Base-by-base conservation (phyloP, 2,888 invertebrate genomes). In the Acleris emargana region DNA sequence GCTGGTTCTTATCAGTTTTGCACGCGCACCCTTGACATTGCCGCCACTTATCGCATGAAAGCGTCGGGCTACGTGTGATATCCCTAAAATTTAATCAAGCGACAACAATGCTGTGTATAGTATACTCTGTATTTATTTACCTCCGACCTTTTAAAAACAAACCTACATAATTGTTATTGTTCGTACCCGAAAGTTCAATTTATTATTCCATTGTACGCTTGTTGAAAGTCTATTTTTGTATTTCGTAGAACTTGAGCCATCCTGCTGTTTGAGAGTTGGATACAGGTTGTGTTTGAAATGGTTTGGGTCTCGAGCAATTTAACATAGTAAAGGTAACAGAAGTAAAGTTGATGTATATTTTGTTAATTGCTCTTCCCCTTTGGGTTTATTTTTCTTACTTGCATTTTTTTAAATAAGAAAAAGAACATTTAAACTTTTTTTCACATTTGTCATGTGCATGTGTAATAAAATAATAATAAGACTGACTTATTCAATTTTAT, bases 221-320 rank as follows among this genome's bases (percentile, higher is more conserved):
- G 52, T 32, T 53, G 38, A 53, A 28, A 5, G 17, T 20, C 54
- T 54, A 54, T 54, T 54, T 54, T 42, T 42, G 42, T 13, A 22
- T 28, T 54, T 22, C 38, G 54, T 42, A 54, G 54, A 54, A 42
- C 20, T 16, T 20, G 2, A 38, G 18, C 20, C 49, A 18, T 3
- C 20, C 1, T 20, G 38, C 38, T 9, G 32, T 3, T 13, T 32
- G 9, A 42, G 18, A 42, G 42, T 54, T 54, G 20, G 20, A 13
- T 38, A 42, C 42, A 11, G 42, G 38, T 22, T 54, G 38, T 42
- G 42, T 13, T 38, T 38, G 13, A 11, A 38, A 38, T 38, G 38
- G 38, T 38, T 38, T 38, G 13, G 38, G 13, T 13, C 13, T 13
- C 13, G 13, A 13, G 3, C 11, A 13, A 32, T 38, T 13, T 38